Evolutionary conservation across 2,888 invertebrate genomes (phyloP), one percentile per base, ranked within the genome.

Genomic region (Amphiduros pacificus): DNA sequence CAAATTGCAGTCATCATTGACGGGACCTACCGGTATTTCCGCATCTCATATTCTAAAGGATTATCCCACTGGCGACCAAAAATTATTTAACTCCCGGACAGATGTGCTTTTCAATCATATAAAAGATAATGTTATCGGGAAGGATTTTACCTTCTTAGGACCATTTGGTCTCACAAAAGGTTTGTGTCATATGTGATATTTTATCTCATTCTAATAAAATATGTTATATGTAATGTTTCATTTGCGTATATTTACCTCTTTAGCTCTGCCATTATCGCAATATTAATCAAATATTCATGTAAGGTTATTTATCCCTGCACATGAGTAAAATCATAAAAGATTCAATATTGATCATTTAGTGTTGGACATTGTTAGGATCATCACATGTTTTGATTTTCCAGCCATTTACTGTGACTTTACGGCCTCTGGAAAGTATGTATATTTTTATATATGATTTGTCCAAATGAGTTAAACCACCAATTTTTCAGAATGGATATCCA

Each of bases 401-500:
- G 54, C 36, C 3, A 36, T 54, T 24, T 54, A 54, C 31, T 54
- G 54, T 17, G 54, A 54, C 22, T 54, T 54, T 26, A 36, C 36
- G 2, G 54, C 54, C 3, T 54, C 54, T 24, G 54, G 32, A 54
- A 54, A 54, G 54, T 54, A 20, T 32, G 54, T 54, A 32, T 31
- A 26, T 26, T 24, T 24, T 51, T 9, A 24, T 20, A 51, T 26
- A 17, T 17, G 27, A 6, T 9, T 6, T 17, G 27, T 51, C 27
- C 14, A 26, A 51, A 26, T 51, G 6, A 52, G 28, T 52, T 11
- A 28, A 11, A 9, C 9, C 29, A 26, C 9, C 2, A 51, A 26
- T 28, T 20, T 50, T 50, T 17, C 26, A 5, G 20, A n/a, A n/a
- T n/a, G n/a, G n/a, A n/a, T n/a, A n/a, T 17, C 17, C 20, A 17